These are phyloP conservation scores for Orthosia incerta DNA, from an alignment of 2,888 invertebrate species.

Conservation along the genomic window DNA sequence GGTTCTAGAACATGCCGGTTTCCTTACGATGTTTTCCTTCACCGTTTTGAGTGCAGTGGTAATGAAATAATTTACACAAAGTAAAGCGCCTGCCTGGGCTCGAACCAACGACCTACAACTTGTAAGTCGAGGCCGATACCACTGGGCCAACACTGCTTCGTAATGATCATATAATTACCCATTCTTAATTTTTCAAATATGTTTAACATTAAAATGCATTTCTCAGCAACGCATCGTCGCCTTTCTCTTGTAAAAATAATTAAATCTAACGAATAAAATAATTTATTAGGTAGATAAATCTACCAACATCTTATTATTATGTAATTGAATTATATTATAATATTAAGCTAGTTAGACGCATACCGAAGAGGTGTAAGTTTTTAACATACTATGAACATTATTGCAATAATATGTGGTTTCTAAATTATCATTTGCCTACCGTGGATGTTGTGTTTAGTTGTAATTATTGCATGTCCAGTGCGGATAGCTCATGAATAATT, in stretches of 20 bases:
- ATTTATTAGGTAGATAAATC: neutral
- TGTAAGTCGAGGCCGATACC: no score
- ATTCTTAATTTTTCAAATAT: conserved; percentile 10
- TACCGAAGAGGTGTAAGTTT: conserved; percentile 37
- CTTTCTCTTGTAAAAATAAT: conserved; percentile 1
- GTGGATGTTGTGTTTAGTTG: conserved; percentile 53
- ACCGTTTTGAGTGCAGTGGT: no score
- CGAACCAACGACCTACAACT: no score
- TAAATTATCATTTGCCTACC: conserved; percentile 53
- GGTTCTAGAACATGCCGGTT: no score
- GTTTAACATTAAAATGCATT: neutral
- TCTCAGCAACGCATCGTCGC: conserved; percentile 11
- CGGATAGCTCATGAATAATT: conserved; percentile 53
- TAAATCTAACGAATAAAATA: neutral
- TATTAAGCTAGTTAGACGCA: conserved; percentile 18
- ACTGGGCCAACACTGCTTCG: no score
- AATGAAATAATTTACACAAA: no score
- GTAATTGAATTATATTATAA: conserved; percentile 36
- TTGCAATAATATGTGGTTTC: conserved; percentile 41
- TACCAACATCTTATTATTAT: conserved; percentile 9
- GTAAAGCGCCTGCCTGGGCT: no score
- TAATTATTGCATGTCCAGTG: conserved; percentile 62
- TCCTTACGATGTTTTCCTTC: no score
- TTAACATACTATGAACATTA: conserved; percentile 44
- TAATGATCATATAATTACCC: no score